These are phyloP conservation scores for Adelphocoris suturalis DNA, from an alignment of 2,888 invertebrate species.

Conservation along the genomic window DNA sequence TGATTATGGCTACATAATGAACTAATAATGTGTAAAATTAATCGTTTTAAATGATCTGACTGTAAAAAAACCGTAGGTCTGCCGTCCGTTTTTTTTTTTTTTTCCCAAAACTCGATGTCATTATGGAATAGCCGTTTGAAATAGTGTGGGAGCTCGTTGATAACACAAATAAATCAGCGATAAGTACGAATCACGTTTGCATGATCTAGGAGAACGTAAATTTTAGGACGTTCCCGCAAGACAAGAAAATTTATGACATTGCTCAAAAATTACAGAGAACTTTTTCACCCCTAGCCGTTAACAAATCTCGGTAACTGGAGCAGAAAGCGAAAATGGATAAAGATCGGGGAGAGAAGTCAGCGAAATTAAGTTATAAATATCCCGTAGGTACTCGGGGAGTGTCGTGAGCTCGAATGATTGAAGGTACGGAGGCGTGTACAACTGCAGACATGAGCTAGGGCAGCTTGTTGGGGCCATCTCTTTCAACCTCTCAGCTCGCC, in stretches of 20 bases:
- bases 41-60: no score
- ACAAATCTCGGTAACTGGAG: conserved; percentile 27
- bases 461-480: neutral
- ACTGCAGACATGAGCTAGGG: neutral
- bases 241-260: neutral
- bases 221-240: conserved; percentile 7
- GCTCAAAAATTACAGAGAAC: conserved; percentile 3
- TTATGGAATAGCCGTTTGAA: neutral
- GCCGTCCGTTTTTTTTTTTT: no score
- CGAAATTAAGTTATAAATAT: conserved; percentile 36
- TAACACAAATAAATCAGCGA: neutral
- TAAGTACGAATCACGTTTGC: neutral
- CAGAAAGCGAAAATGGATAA: conserved; percentile 36
- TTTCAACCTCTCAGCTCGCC: neutral
- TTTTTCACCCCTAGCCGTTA: conserved; percentile 15
- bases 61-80: no score
- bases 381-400: neutral
- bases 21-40: no score
- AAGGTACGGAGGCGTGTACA: conserved; percentile 19
- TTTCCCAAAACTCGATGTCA: no score
- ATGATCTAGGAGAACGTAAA: conserved; percentile 26
- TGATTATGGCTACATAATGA: no score
- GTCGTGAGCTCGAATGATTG: neutral
- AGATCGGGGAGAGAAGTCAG: neutral
- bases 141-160: neutral